Conservation (phyloP, 2,113 vertebrate genomes). For the Macrotis lagotis region DNA sequence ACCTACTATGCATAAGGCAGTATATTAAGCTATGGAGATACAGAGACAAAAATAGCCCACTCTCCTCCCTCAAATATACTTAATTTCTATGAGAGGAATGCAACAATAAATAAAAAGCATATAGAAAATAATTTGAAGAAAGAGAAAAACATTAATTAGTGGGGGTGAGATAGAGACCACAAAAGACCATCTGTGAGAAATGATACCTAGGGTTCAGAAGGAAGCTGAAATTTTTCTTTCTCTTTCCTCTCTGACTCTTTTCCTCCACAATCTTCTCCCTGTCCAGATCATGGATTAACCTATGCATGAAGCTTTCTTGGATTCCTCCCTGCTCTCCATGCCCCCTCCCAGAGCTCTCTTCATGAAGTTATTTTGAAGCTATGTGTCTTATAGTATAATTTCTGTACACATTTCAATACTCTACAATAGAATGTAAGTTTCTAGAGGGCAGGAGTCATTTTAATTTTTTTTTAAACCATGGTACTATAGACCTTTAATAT, state of each 20-base stretch:
- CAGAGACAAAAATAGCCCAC: background rate
- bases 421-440: background rate
- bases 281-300: background rate
- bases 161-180: background rate
- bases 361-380: background rate
- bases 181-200: background rate
- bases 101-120: background rate
- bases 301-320: background rate
- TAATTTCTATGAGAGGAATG: background rate
- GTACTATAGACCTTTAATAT: background rate
- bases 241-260: background rate
- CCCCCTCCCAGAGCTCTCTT: accelerated
- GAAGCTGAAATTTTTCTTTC: background rate
- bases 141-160: background rate
- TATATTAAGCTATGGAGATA: background rate
- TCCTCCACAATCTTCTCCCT: background rate
- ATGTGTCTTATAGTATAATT: accelerated
- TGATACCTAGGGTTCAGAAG: background rate
- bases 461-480: background rate
- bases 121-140: background rate
- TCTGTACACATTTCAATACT: background rate
- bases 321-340: accelerated
- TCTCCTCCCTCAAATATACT: background rate
- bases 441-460: background rate
- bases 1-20: background rate